phyloP scores from a whole-genome alignment of 1,140 invertebrate genomes.

The Heliconius melpomene region DNA sequence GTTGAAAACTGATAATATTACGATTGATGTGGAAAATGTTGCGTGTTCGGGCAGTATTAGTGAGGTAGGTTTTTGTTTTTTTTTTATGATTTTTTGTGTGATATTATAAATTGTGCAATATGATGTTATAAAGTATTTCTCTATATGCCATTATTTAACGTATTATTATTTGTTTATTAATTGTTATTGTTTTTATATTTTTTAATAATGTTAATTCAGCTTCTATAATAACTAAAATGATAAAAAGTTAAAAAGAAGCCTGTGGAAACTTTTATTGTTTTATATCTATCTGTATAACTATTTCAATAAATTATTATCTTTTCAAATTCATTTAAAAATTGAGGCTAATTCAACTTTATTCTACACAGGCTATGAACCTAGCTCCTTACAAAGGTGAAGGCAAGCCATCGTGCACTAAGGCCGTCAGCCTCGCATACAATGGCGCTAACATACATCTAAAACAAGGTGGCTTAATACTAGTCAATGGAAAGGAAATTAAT shows the following conservation, averaged over 20 bases:
- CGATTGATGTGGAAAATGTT: conserved; percentile 91
- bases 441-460: conserved; percentile 85
- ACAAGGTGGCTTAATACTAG: conserved; percentile 85
- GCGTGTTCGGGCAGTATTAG: conserved; percentile 89
- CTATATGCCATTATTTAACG: not conserved
- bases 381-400: conserved; percentile 77
- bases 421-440: conserved; percentile 84
- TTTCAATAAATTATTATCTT: too few relatives aligned
- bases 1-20: conserved; percentile 85
- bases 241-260: too few relatives aligned
- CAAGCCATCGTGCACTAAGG: conserved; percentile 90
- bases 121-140: not conserved
- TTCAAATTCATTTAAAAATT: too few relatives aligned
- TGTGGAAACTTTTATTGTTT: too few relatives aligned
- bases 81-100: too few relatives aligned
- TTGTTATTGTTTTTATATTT: too few relatives aligned
- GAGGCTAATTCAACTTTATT: not conserved
- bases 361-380: conserved; percentile 84
- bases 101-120: not conserved
- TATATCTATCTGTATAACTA: too few relatives aligned
- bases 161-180: too few relatives aligned
- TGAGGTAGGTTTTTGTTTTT: conserved; percentile 74
- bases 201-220: too few relatives aligned
- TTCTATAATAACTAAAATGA: too few relatives aligned
- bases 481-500: conserved; percentile 87